These are phyloP conservation scores for Octopus bimaculoides DNA, from an alignment of 1,140 invertebrate species.

Conservation along the genomic window DNA sequence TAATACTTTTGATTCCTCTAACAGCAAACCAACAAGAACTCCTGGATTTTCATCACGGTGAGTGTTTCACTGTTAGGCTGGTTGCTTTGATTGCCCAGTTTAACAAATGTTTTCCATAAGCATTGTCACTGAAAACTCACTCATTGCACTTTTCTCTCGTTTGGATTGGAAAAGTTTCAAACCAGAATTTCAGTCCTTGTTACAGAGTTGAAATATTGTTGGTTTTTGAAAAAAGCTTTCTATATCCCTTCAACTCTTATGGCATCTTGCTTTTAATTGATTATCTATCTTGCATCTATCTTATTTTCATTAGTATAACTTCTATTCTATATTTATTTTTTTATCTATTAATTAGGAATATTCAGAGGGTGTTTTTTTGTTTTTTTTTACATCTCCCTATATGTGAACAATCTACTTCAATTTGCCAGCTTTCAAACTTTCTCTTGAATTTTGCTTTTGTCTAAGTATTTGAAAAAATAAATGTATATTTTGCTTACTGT, in stretches of 20 bases:
- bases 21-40: constrained; percentile 1
- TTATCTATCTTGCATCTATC: too few relatives aligned
- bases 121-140: neutral
- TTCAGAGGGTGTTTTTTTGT: neutral
- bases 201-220: too few relatives aligned
- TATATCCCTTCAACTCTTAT: too few relatives aligned
- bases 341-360: too few relatives aligned
- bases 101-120: neutral
- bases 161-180: too few relatives aligned
- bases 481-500: too few relatives aligned
- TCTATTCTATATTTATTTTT: too few relatives aligned
- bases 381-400: neutral
- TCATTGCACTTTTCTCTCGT: neutral
- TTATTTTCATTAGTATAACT: too few relatives aligned
- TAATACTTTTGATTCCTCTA: constrained; percentile 5
- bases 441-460: neutral
- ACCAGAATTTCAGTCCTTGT: too few relatives aligned
- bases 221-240: too few relatives aligned
- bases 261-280: too few relatives aligned
- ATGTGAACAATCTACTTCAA: neutral
- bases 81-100: neutral
- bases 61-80: constrained; percentile 1
- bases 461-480: neutral
- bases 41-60: constrained; percentile 3
- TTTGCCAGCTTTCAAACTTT: neutral